Conservation (phyloP, 2,113 vertebrate species). For the Brachionichthys hirsutus region DNA sequence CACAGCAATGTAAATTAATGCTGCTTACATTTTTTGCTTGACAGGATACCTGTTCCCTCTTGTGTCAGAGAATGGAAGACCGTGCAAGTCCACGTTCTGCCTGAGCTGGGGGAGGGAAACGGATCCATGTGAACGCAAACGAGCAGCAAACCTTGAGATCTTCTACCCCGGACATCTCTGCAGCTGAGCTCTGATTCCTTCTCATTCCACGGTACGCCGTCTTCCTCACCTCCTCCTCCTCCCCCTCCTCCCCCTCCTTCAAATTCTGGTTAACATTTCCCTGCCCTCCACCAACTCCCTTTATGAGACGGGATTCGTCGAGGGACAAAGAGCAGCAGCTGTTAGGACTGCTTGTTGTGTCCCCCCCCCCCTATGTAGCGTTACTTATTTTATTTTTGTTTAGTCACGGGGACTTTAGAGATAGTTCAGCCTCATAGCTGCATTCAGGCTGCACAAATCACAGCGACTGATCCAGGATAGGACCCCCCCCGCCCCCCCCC, state of each 20-base stretch:
- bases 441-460: too few species aligned
- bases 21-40: too few species aligned
- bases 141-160: conserved; percentile 20
- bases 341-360: too few species aligned
- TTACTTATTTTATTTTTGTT: too few species aligned
- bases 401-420: too few species aligned
- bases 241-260: conserved; percentile 10
- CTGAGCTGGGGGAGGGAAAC: conserved; percentile 14
- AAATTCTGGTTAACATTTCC: conserved; percentile 25
- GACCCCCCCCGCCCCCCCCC: too few species aligned
- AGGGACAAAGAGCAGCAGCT: conserved; percentile 32
- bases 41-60: not conserved
- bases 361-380: too few species aligned
- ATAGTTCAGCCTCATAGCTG: too few species aligned
- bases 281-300: conserved; percentile 23
- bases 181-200: conserved; percentile 29
- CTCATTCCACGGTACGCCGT: conserved; percentile 21
- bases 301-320: conserved; percentile 30
- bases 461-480: too few species aligned
- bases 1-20: too few species aligned
- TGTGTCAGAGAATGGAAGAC: not conserved
- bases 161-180: conserved; percentile 21
- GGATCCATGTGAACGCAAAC: conserved; percentile 33
- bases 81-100: not conserved
- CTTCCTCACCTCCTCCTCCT: conserved; percentile 1